Evolutionary conservation across 1,140 invertebrate genomes (phyloP), one percentile per base, ranked within the genome.

Genomic region (Drosophila cardini): DNA sequence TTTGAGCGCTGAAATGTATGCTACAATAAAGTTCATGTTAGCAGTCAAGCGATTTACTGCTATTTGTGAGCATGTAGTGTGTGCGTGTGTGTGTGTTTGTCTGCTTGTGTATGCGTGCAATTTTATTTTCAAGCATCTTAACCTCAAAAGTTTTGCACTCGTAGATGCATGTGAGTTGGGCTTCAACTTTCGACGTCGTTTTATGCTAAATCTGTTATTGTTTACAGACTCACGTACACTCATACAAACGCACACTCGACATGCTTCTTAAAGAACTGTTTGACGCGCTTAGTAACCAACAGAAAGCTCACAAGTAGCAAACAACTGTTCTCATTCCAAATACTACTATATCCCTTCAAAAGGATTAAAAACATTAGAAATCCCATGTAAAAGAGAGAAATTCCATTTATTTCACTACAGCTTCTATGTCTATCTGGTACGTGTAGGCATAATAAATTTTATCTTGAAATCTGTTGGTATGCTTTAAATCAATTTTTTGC

Each of bases 81-180:
- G 62, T 67, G 16, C 65, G 67, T 36, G 42, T 48, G 45, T 52
- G 38, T 52, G 8, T 43, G 15, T 60, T 11, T 46, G 42, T 67
- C 32, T 34, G 34, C 36, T 36, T 36, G 34, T 56, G 55, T 45
- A 53, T 45, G 57, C 67, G 43, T 71, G 55, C 52, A 65, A 42
- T 69, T 87, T 76, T 79, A 70, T 82, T 87, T 78, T 86, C 45
- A 86, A 86, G 83, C 83, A 72, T 87, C 82, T 87, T 87, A 86
- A 79, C 83, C 82, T 86, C 79, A 86, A 86, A 86, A 86, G 76
- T 87, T 86, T 76, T 71, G 67, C 83, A 82, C 82, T 82, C 82
- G 69, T 72, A 78, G 80, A 78, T 72, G 80, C 72, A 83, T 60
- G 71, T 48, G 38, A 53, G 42, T n/a, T 56, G 48, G 32, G 34